Conservation (phyloP, 2,888 invertebrate genomes). For the Isotomurus palustris region DNA sequence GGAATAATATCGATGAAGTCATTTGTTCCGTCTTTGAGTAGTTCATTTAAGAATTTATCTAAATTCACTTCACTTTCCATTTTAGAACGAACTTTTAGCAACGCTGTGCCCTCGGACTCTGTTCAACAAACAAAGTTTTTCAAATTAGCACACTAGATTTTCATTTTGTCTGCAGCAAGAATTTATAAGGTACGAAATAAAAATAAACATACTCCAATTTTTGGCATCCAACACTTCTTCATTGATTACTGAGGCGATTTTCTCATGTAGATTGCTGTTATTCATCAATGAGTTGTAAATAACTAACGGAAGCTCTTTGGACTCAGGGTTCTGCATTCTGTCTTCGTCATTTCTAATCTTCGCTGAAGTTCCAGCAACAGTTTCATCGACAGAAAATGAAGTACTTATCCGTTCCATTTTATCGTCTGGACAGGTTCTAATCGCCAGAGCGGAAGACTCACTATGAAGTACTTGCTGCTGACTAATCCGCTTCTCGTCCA, state of each 20-base stretch:
- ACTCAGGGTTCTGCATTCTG: no score
- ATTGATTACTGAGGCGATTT: conserved; percentile 25
- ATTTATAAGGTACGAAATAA: background rate
- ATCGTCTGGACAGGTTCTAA: no score
- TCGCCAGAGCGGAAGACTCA: no score
- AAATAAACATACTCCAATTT: conserved; percentile 11
- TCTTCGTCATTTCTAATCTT: no score
- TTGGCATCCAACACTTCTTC: conserved; percentile 18
- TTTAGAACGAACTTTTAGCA: background rate
- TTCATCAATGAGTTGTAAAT: conserved; percentile 20
- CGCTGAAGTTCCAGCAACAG: no score
- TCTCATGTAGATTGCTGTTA: conserved; percentile 18
- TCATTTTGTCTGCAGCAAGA: background rate
- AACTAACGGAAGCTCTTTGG: conserved; percentile 15
- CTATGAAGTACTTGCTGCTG: no score
- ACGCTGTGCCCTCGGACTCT: no score
- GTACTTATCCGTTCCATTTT: no score
- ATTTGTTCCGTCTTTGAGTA: background rate
- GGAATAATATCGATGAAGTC: conserved; percentile 13
- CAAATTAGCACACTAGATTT: no score
- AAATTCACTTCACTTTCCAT: background rate
- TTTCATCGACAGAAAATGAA: no score
- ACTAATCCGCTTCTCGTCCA: no score
- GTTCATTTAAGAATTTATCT: background rate
- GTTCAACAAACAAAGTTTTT: no score